These are phyloP conservation scores for Pipistrellus kuhlii DNA, from an alignment of 2,797 vertebrate species.

Conservation along the genomic window DNA sequence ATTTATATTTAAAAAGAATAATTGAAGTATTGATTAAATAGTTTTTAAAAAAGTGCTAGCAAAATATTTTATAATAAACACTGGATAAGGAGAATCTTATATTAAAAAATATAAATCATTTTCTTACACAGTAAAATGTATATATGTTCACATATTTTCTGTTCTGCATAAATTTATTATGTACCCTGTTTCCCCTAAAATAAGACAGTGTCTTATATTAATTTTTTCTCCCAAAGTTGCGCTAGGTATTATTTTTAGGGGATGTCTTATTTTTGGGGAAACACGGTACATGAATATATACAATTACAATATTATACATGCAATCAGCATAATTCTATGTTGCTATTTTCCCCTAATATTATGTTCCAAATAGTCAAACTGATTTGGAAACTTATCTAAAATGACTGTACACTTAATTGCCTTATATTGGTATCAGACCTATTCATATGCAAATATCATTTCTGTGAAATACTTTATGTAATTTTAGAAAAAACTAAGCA, in stretches of 20 bases:
- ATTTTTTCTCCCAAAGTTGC: too few relatives aligned
- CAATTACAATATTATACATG: background rate
- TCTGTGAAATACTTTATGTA: background rate
- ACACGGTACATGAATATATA: background rate
- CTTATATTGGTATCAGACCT: background rate
- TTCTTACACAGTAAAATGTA: background rate
- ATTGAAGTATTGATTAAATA: background rate
- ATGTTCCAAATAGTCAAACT: background rate
- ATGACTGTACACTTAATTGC: background rate
- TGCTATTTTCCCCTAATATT: background rate
- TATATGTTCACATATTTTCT: background rate
- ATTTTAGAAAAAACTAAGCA: background rate
- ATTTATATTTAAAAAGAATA: background rate
- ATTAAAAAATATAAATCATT: background rate
- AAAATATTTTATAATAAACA: background rate
- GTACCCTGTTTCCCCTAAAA: background rate
- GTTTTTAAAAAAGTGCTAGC: background rate
- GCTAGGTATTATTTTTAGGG: too few relatives aligned
- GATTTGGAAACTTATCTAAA: background rate
- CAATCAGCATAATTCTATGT: background rate
- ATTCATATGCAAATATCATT: background rate
- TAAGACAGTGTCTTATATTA: too few relatives aligned
- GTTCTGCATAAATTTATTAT: background rate
- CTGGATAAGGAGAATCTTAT: background rate
- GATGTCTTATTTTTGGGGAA: too few relatives aligned